These are phyloP conservation scores for Pherbina coryleti DNA, from an alignment of 2,888 invertebrate genomes.

Conservation along the genomic window DNA sequence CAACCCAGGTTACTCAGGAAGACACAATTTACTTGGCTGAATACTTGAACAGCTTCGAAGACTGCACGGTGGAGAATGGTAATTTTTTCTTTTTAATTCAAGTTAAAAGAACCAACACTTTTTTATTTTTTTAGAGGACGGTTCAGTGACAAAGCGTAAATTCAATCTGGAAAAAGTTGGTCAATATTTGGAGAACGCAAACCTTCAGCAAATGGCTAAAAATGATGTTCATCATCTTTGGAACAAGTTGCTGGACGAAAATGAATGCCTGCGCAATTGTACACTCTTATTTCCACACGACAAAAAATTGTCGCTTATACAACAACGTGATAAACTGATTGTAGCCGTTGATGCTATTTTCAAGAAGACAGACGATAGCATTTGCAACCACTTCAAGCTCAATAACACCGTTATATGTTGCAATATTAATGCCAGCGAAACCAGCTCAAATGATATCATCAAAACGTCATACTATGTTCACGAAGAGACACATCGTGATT, in stretches of 20 bases:
- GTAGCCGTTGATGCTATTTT: conserved; percentile 78
- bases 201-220: conserved; percentile 77
- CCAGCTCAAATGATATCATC: conserved; percentile 46
- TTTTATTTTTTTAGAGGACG: conserved; percentile 52
- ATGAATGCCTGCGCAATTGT: conserved; percentile 79
- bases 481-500: conserved; percentile 57
- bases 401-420: conserved; percentile 72
- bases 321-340: conserved; percentile 82
- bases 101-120: neutral
- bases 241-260: conserved; percentile 81
- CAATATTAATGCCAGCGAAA: conserved; percentile 48
- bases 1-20: conserved; percentile 88
- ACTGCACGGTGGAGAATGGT: conserved; percentile 62
- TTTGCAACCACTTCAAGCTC: conserved; percentile 75
- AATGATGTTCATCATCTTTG: conserved; percentile 80
- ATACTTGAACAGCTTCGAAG: conserved; percentile 87
- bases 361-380: conserved; percentile 75
- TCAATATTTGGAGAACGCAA: conserved; percentile 86
- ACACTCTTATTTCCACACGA: conserved; percentile 82
- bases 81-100: neutral
- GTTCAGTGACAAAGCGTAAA: conserved; percentile 69
- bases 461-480: conserved; percentile 61
- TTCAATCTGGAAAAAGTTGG: conserved; percentile 92
- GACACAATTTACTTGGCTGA: conserved; percentile 92
- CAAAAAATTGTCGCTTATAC: conserved; percentile 82